Percentiles rank a stretch among this genome's conserved stretches.
phyloP scores from a whole-genome alignment of 2,797 vertebrate genomes.

The Distichodus sexfasciatus region DNA sequence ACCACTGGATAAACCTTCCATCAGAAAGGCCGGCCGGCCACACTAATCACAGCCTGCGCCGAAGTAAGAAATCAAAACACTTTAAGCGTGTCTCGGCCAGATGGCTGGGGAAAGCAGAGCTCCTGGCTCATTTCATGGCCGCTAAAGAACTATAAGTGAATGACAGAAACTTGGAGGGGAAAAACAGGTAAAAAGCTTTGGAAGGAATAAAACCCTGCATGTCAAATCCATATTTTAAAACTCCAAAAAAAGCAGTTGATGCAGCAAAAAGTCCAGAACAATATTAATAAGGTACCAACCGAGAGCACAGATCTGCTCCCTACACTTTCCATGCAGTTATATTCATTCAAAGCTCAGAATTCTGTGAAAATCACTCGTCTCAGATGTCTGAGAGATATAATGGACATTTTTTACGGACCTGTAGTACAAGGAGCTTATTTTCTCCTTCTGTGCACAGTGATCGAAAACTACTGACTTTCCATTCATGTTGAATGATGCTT shows the following conservation, averaged over 20 bases:
- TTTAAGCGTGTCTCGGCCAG: conserved; percentile 59
- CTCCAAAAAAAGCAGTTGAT: background rate
- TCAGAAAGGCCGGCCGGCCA: conserved; percentile 52
- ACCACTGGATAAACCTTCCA: conserved; percentile 36
- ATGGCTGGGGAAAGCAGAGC: conserved; percentile 67
- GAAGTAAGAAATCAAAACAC: conserved; percentile 59
- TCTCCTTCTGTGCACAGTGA: background rate
- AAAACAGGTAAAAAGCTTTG: conserved; percentile 8
- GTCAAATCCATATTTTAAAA: background rate
- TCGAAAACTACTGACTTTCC: background rate
- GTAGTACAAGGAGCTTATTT: background rate
- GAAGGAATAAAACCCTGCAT: background rate
- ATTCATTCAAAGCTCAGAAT: too few species aligned
- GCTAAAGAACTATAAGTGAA: conserved; percentile 63
- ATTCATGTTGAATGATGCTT: background rate
- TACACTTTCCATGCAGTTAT: too few species aligned
- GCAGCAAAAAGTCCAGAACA: background rate
- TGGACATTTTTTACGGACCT: background rate
- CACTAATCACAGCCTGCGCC: conserved; percentile 59
- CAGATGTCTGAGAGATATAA: too few species aligned
- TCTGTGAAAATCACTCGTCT: too few species aligned
- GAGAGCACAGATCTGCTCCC: too few species aligned
- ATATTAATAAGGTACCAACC: background rate
- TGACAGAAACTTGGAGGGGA: conserved; percentile 1
- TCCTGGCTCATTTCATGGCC: conserved; percentile 64